These are phyloP conservation scores for Drosophila limbata DNA, from an alignment of 2,888 invertebrate genomes.

Conservation along the genomic window DNA sequence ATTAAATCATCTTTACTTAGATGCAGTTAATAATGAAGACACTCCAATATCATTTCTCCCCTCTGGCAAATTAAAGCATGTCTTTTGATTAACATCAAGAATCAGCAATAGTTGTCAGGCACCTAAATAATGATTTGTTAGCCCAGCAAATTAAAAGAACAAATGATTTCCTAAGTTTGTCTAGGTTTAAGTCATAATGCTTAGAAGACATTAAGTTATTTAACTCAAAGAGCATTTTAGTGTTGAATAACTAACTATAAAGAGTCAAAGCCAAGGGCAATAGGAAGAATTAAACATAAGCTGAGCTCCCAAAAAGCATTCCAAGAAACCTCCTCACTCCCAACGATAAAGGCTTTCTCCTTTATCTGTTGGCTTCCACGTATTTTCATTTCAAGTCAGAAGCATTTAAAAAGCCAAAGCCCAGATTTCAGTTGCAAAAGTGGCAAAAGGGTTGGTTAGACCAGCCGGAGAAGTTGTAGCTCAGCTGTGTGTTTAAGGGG, in stretches of 20 bases:
- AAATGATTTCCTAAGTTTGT: neutral
- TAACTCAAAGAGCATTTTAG: conserved; percentile 46
- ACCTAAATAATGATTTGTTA: neutral
- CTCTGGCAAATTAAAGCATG: no score
- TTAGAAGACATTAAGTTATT: neutral
- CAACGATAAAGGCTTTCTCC: neutral
- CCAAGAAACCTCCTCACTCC: neutral
- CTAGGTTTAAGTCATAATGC: neutral
- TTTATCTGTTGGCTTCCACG: conserved; percentile 27
- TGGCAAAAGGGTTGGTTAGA: conserved; percentile 26
- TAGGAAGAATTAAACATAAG: conserved; percentile 10
- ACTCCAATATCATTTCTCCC: no score
- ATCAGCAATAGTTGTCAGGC: no score
- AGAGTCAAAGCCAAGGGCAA: conserved; percentile 39
- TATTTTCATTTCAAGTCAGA: conserved; percentile 30
- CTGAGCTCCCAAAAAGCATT: conserved; percentile 3
- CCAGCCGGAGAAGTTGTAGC: conserved; percentile 29
- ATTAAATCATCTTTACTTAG: no score
- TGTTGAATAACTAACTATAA: conserved; percentile 60
- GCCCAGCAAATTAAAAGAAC: neutral
- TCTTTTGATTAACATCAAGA: no score
- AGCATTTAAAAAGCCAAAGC: conserved; percentile 37
- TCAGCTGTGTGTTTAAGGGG: conserved; percentile 6
- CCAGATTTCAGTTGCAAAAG: conserved; percentile 39
- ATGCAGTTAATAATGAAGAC: no score